Evolutionary conservation across 2,797 vertebrate genomes (phyloP), one percentile per base, ranked within the genome.

Genomic region (Pempheris klunzingeri): DNA sequence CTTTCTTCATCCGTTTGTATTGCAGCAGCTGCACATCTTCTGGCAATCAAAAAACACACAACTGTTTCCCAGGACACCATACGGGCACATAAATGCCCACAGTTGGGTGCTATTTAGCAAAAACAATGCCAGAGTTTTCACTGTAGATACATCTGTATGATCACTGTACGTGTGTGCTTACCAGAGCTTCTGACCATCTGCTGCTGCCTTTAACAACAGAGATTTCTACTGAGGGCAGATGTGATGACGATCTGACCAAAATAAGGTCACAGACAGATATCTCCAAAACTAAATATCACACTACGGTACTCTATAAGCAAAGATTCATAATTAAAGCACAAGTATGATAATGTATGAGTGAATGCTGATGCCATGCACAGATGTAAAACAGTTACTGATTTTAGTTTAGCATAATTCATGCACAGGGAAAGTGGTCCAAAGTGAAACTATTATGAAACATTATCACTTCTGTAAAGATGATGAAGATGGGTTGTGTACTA

Each of bases 21-120:
- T 82, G 62, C 49, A 68, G 75, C 86, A 82, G 84, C 80, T 84
- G 71, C 81, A 75, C 60, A 69, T 83, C 76, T 78, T 65, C 65
- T 72, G 32, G 67, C 20, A 39, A 84, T 78, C 63, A 82, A 68
- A 81, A 63, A 4, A 2, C 38, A 49, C 12, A 71, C 58, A 30
- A 55, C 13, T 60, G 26, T 74, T 74, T 59, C 82, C 24, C 64
- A 54, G 34, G 55, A 44, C 38, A 50, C 36, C 62, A 62, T 57
- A 63, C 4, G 57, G 61, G 9, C 52, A 72, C 41, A 80, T 46
- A 65, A 74, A 84, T 41, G 39, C 15, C 60, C 1, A 34, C 24
- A 67, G 47, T 64, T 76, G 18, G 64, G 64, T 65, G 69, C 55
- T 71, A 57, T 65, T 87, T 32, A 32, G 59, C 41, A 70, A 80